Evolutionary conservation across 2,888 invertebrate genomes (phyloP).

Genomic region (Metacarcinus magister): DNA sequence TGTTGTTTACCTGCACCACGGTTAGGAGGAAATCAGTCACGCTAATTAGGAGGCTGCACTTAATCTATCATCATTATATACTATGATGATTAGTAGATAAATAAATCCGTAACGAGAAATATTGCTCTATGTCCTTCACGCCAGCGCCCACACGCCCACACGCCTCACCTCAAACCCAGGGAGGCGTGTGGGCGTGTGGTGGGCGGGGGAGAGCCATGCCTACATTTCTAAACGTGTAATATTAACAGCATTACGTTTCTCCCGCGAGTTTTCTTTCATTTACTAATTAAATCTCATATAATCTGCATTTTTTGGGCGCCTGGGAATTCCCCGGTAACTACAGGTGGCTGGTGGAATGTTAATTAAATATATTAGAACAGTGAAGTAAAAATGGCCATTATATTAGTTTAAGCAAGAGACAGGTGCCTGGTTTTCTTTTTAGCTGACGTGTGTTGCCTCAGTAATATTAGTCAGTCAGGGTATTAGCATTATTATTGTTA

Average conservation of each 20-base stretch:
- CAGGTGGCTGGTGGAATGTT: constrained; percentile 35
- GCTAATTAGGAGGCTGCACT: too few relatives aligned
- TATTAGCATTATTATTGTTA: not conserved
- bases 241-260: constrained; percentile 44
- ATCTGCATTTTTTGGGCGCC: constrained; percentile 34
- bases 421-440: not conserved
- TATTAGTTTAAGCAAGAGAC: constrained; percentile 43
- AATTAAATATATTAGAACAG: constrained; percentile 26
- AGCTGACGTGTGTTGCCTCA: not conserved
- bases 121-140: not conserved
- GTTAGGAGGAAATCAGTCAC: too few relatives aligned
- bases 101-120: too few relatives aligned
- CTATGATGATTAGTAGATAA: too few relatives aligned
- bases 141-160: not conserved
- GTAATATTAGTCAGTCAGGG: constrained; percentile 18
- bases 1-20: too few relatives aligned
- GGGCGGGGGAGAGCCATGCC: not conserved
- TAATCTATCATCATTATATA: too few relatives aligned
- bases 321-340: constrained; percentile 33
- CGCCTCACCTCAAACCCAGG: too few relatives aligned
- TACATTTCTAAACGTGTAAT: constrained; percentile 27
- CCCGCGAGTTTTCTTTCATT: constrained; percentile 35
- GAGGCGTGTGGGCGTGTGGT: not conserved
- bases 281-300: constrained; percentile 48
- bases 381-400: constrained; percentile 3